Evolutionary conservation across 2,113 vertebrate genomes (phyloP).

Genomic region (Cavia aperea): DNA sequence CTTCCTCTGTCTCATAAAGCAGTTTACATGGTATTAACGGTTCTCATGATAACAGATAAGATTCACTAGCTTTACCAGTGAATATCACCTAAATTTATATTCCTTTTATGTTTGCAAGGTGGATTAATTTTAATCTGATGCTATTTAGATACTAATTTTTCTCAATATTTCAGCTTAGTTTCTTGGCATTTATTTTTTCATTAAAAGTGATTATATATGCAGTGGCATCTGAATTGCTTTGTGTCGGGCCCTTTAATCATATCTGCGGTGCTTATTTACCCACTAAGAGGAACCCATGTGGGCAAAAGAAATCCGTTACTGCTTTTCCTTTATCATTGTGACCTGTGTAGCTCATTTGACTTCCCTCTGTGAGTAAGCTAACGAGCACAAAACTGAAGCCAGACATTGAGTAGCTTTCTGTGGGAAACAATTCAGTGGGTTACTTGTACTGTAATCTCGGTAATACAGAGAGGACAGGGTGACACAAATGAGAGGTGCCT

Average conservation of each 20-base stretch:
- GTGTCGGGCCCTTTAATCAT: background rate
- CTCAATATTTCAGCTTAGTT: background rate
- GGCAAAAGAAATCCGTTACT: background rate
- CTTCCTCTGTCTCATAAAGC: background rate
- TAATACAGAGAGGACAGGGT: background rate
- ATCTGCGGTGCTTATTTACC: background rate
- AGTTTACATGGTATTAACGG: background rate
- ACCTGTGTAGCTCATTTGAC: background rate
- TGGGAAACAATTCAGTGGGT: background rate
- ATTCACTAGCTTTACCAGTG: background rate
- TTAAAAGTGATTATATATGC: background rate
- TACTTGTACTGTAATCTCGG: background rate
- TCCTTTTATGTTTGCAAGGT: background rate
- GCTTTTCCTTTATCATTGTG: background rate
- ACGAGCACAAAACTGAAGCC: background rate
- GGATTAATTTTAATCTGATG: slow-evolving; percentile 34
- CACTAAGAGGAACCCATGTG: background rate
- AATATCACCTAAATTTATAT: slow-evolving; percentile 27
- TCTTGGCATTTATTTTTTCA: background rate
- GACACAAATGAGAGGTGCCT: accelerated
- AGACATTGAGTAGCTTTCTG: background rate
- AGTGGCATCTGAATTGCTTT: background rate
- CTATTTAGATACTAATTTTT: background rate
- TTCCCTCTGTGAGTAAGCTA: background rate
- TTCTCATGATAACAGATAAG: background rate